Percentiles rank a stretch among this genome's conserved stretches.
Conservation (phyloP, 1,140 invertebrate genomes). For the Copidosoma floridanum region DNA sequence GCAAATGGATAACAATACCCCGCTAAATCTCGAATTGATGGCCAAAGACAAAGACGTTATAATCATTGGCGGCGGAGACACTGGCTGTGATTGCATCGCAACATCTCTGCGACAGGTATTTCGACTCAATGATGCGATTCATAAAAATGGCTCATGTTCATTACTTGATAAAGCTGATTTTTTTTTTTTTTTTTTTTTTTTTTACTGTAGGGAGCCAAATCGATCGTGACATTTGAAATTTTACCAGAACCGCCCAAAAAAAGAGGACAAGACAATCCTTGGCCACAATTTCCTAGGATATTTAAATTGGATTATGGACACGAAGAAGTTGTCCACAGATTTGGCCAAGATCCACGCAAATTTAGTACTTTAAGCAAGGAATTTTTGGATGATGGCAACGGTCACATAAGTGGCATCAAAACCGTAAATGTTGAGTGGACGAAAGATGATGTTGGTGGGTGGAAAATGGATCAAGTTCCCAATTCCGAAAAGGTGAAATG, state of each 20-base stretch:
- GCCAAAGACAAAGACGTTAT: constrained; percentile 95
- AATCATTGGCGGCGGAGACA: constrained; percentile 97
- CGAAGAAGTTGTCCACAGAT: constrained; percentile 87
- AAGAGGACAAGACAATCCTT: constrained; percentile 87
- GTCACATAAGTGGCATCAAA: constrained; percentile 84
- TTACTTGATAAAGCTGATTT: too few species aligned
- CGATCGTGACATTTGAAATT: constrained; percentile 96
- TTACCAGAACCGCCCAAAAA: constrained; percentile 83
- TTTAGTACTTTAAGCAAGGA: constrained; percentile 94
- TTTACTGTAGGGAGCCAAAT: constrained; percentile 77
- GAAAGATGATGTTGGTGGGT: constrained; percentile 87
- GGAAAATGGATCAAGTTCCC: constrained; percentile 90
- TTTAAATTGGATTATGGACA: constrained; percentile 99
- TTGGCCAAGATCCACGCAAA: constrained; percentile 89
- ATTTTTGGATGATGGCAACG: constrained; percentile 89
- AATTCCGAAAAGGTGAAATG: constrained; percentile 69
- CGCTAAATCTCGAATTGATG: constrained; percentile 59
- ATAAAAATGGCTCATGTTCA: too few species aligned
- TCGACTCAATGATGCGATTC: neutral
- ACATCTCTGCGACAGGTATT: constrained; percentile 87
- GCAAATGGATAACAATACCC: constrained; percentile 68
- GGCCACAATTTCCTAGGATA: constrained; percentile 96
- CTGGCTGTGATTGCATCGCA: constrained; percentile 99
- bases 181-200: too few species aligned
- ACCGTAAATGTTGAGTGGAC: constrained; percentile 92